Conservation (phyloP, 2,797 vertebrate species). For the Mionectes olivaceus region DNA sequence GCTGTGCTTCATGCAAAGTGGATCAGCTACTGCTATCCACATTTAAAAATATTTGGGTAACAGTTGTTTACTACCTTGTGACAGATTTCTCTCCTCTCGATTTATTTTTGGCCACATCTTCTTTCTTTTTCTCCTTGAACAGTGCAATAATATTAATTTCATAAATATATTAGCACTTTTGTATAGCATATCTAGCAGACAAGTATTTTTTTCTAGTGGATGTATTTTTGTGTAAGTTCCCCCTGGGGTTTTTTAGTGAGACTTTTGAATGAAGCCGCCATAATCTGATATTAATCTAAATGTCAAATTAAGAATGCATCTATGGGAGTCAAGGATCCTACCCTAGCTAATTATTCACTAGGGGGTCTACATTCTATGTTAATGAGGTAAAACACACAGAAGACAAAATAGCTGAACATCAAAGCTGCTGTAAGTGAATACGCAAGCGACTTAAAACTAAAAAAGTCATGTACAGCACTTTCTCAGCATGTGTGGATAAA, state of each 20-base stretch:
- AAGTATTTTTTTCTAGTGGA: neutral
- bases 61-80: constrained; percentile 39
- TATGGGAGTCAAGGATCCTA: constrained; percentile 38
- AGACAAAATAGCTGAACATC: constrained; percentile 59
- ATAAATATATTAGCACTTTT: constrained; percentile 22
- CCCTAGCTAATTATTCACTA: constrained; percentile 69
- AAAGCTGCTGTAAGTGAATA: constrained; percentile 43
- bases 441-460: constrained; percentile 27
- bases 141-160: constrained; percentile 50
- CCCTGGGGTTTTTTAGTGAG: neutral
- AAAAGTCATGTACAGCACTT: constrained; percentile 35
- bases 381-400: constrained; percentile 66
- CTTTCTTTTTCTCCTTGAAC: constrained; percentile 46
- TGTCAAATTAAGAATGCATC: constrained; percentile 62
- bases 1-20: neutral
- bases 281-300: constrained; percentile 68
- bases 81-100: constrained; percentile 19
- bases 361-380: constrained; percentile 58
- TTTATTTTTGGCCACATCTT: constrained; percentile 56
- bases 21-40: neutral
- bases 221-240: constrained; percentile 31
- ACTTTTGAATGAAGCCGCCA: constrained; percentile 6
- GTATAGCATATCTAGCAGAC: neutral
- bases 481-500: neutral
- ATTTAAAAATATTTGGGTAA: constrained; percentile 12